phyloP scores from a whole-genome alignment of 2,888 invertebrate species.

The Girardia tigrina region DNA sequence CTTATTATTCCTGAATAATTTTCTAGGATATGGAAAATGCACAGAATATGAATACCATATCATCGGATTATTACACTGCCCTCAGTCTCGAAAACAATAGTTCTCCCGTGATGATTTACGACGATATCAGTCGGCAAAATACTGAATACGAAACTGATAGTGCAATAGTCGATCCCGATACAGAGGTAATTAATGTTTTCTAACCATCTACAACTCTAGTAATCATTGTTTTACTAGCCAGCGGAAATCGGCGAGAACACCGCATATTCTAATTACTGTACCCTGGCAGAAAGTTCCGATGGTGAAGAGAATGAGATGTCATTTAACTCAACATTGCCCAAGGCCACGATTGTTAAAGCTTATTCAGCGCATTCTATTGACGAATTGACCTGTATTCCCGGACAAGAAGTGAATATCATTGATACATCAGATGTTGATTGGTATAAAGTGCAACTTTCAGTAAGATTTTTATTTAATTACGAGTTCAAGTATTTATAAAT shows the following conservation, averaged over 20 bases:
- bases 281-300: not conserved
- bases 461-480: too few relatives aligned
- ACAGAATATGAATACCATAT: not conserved
- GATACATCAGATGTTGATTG: slow-evolving; percentile 15
- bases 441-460: slow-evolving; percentile 11
- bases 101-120: not conserved
- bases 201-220: too few relatives aligned
- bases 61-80: not conserved
- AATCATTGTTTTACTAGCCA: too few relatives aligned
- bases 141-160: not conserved
- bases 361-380: slow-evolving; percentile 10
- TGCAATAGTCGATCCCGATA: not conserved
- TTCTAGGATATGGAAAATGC: not conserved
- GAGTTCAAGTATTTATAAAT: too few relatives aligned
- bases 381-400: not conserved
- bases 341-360: not conserved
- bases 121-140: not conserved
- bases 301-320: not conserved
- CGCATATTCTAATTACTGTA: not conserved
- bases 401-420: slow-evolving; percentile 9
- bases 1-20: too few relatives aligned
- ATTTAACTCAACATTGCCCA: not conserved
- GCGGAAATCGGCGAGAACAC: slow-evolving; percentile 1
- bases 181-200: too few relatives aligned
- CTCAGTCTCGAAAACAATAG: not conserved